phyloP scores from a whole-genome alignment of 37 sponge, comb jelly and placozoan species.

The Diacarnus erythraeanus region DNA sequence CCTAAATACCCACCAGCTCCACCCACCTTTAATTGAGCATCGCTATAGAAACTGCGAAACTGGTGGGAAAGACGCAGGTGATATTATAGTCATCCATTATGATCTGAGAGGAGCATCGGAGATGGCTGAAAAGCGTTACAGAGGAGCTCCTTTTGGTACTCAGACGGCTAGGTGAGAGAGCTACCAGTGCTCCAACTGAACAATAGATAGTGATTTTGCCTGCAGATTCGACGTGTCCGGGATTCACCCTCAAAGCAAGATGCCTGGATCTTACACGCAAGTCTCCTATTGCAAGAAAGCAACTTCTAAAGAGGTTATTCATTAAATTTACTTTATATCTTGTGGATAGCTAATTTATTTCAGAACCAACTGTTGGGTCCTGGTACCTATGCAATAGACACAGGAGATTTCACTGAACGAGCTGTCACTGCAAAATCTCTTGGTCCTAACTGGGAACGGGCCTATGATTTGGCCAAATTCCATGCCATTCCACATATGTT shows the following conservation, averaged over 20 bases:
- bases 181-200: not conserved
- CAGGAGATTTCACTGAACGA: conserved; percentile 65
- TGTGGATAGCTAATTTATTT: not conserved
- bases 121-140: conserved; percentile 75
- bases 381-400: conserved; percentile 80
- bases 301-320: conserved; percentile 69
- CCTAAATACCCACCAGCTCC: not conserved
- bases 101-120: not conserved
- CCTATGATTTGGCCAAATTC: conserved; percentile 53
- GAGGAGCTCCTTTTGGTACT: conserved; percentile 92
- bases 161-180: conserved; percentile 77
- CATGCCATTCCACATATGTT: conserved; percentile 81
- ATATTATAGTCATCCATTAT: not conserved
- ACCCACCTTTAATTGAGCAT: not conserved
- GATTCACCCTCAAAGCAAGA: conserved; percentile 91
- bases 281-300: conserved; percentile 93
- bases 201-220: not conserved
- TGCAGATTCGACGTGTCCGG: conserved; percentile 92
- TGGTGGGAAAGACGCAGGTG: not conserved
- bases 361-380: conserved; percentile 81
- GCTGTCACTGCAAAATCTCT: conserved; percentile 39
- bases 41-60: conserved; percentile 2
- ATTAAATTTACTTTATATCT: not conserved
- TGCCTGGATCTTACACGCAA: conserved; percentile 94
- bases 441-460: conserved; percentile 93